These are phyloP conservation scores for Diuraphis noxia DNA, from an alignment of 1,140 invertebrate genomes.

Conservation along the genomic window DNA sequence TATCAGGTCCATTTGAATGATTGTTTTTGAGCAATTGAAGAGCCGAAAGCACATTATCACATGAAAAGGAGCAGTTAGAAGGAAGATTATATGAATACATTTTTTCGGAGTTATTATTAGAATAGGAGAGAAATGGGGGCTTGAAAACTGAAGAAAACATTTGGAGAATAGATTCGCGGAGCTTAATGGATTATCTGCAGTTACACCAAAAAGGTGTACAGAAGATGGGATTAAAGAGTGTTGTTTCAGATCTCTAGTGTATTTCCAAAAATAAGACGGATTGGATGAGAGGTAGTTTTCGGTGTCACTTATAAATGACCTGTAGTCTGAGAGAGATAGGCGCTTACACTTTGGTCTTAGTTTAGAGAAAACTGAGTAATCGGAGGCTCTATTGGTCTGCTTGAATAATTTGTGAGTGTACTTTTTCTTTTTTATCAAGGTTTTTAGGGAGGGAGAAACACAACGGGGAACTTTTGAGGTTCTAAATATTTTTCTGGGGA, in stretches of 20 bases:
- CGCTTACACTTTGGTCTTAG: not conserved
- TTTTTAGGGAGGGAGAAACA: not conserved
- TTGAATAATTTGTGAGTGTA: not conserved
- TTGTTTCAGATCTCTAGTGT: not conserved
- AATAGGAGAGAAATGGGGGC: too few relatives aligned
- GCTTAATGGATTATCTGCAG: too few relatives aligned
- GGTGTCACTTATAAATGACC: not conserved
- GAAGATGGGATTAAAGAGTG: not conserved
- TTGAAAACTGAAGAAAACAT: too few relatives aligned
- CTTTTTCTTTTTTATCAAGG: not conserved
- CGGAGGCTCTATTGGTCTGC: not conserved
- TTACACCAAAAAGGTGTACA: too few relatives aligned
- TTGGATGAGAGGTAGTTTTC: not conserved
- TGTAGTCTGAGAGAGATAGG: not conserved
- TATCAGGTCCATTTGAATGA: too few relatives aligned
- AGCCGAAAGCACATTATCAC: not conserved
- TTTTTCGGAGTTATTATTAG: too few relatives aligned
- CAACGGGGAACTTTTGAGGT: not conserved
- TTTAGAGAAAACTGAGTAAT: not conserved
- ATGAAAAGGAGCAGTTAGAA: not conserved
- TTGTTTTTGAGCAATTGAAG: not conserved
- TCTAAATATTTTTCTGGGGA: not conserved
- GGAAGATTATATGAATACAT: not conserved
- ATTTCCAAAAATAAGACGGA: conserved; percentile 5
- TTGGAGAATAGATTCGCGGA: too few relatives aligned